Base-by-base conservation (phyloP, 2,888 invertebrate species). In the Diarsia rubi region DNA sequence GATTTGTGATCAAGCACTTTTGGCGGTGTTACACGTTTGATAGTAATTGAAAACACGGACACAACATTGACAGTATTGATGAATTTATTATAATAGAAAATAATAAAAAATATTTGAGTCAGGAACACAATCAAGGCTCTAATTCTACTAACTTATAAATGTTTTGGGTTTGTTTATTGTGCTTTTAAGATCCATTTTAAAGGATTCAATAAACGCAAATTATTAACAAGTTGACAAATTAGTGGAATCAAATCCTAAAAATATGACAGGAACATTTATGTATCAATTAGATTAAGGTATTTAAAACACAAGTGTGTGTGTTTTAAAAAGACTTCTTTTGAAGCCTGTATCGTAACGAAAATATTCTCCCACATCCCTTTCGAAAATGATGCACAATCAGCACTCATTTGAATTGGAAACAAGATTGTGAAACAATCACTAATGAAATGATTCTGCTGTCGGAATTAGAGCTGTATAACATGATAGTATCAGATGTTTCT, bases 391-490 rank as follows among this genome's bases (percentile, higher is more conserved):
- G 8, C 24, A 64, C 21, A 52, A 21, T 45, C 49, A 19, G 65
- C 67, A 75, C 27, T 62, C 11, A 19, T 78, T 64, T 62, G 9
- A 16, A 42, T 4, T 57, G 12, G 5, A 42, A 42, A 64, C 37
- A 63, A 73, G 42, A 69, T 70, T 27, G 11, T 54, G 44, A 57
- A 47, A 54, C 24, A 24, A n/a, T 14, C 37, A 37, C 24, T 60
- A 76, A 67, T 54, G n/a, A 69, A 78, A 68, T 57, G 31, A 63
- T 68, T 78, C 21, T 24, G 54, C 52, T 59, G 19, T 70, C 63
- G 75, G 60, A 54, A 19, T 37, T 24, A 19, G 4, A 37, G 11
- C 16, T 73, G 31, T 54, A 27, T 59, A 68, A 78, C 49, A 21
- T 19, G 24, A 60, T 69, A 69, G 11, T 24, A 31, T 24, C 59